Evolutionary conservation across 2,888 invertebrate genomes (phyloP), one percentile per base, ranked within the genome.

Genomic region (Ophonus ardosiacus): DNA sequence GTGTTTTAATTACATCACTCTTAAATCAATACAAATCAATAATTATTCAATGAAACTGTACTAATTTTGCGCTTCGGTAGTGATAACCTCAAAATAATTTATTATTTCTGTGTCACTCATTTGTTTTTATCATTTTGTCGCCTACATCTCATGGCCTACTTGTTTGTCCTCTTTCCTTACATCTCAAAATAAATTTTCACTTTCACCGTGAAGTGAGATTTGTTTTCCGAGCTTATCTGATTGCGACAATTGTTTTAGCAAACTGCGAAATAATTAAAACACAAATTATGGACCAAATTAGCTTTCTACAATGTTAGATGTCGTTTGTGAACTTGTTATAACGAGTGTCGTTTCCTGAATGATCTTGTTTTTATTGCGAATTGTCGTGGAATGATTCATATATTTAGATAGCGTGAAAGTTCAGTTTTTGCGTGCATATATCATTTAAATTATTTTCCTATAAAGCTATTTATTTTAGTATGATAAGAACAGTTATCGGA

Each of bases 231-330:
- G 83, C 74, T 83, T 83, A 13, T 74, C 74, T 56, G 83, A 83
- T 61, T 51, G 15, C 38, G 43, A n/a, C 68, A 18, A 74, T 78
- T 74, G 57, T 74, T 81, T 82, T 10, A 24, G 51, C 24, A 21
- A 71, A 83, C 17, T 61, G 76, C 43, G 18, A 83, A 83, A 74
- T 24, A 83, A 83, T 83, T 83, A 83, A 83, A 71, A 21, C 18
- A 38, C 57, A 38, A 71, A 68, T 68, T 65, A 56, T 68, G 59
- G 7, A 82, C 40, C 43, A 81, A 24, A 57, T 82, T 71, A 31
- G 57, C 82, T 82, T 82, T 82, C 82, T 82, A 82, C 8, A 21
- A 5, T 21, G 13, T n/a, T 61, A 56, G 59, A 31, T 31, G 31
- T 31, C 5, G 31, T 13, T 51, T 51, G 43, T 51, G 43, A 51